Percentiles rank a stretch among this genome's conserved stretches.
phyloP scores from a whole-genome alignment of 2,888 invertebrate species.

The Ophioninae sp. region DNA sequence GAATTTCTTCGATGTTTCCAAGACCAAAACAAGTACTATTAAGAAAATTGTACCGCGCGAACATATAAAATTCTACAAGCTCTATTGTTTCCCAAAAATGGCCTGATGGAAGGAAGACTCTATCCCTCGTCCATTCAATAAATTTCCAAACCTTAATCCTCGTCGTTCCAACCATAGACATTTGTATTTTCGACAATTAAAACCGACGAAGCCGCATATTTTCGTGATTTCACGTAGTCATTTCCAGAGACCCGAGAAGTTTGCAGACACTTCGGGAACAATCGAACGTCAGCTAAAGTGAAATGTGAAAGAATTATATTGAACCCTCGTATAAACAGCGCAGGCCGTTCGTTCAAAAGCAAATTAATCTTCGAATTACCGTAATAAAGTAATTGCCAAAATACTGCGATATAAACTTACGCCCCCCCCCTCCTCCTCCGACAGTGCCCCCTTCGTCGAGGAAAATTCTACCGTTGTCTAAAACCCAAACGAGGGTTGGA shows the following conservation, averaged over 20 bases:
- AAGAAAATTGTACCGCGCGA: not conserved
- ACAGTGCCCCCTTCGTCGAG: not conserved
- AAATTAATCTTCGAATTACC: conserved; percentile 71
- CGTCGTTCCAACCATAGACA: not conserved
- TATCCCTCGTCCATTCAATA: not conserved
- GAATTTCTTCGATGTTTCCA: not conserved
- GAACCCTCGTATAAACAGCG: not conserved
- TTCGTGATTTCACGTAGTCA: conserved; percentile 13
- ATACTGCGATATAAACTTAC: conserved; percentile 40
- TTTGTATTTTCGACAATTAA: conserved; percentile 12
- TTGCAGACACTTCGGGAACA: conserved; percentile 21
- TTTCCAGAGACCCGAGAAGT: not conserved
- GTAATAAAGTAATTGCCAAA: conserved; percentile 70
- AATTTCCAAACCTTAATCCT: conserved; percentile 4
- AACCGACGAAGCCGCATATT: conserved; percentile 12
- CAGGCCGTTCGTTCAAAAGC: conserved; percentile 37
- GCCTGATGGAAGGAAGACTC: not conserved
- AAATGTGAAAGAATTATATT: conserved; percentile 36
- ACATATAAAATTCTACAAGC: not conserved
- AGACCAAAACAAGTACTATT: not conserved
- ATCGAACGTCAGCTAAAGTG: conserved; percentile 24
- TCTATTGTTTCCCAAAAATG: not conserved
- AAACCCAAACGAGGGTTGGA: conserved; percentile 18
- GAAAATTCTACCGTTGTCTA: conserved; percentile 41
- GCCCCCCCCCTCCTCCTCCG: not conserved